Evolutionary conservation across 1,140 invertebrate species (phyloP).

Genomic region (Pseudomyrmex flavicornis): DNA sequence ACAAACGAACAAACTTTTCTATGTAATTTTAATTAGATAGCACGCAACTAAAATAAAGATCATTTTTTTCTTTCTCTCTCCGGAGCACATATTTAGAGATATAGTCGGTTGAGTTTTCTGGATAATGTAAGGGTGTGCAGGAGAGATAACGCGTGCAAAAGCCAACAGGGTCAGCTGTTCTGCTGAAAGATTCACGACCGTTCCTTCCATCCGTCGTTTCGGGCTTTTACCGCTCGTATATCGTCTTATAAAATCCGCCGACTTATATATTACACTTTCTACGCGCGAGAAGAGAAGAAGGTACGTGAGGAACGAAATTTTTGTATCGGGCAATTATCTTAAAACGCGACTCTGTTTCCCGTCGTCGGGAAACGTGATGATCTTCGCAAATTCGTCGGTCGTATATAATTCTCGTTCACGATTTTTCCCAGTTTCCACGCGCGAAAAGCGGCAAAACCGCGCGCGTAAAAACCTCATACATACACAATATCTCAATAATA

Average conservation of each 20-base stretch:
- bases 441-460: too few species aligned
- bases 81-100: conserved; percentile 2
- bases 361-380: background rate
- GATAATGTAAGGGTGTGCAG: background rate
- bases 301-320: background rate
- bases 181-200: conserved; percentile 39
- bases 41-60: background rate
- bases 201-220: background rate
- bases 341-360: background rate
- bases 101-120: background rate
- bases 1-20: too few species aligned
- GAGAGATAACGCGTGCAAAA: conserved; percentile 14
- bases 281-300: too few species aligned
- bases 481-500: too few species aligned
- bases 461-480: too few species aligned
- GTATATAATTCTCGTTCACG: too few species aligned
- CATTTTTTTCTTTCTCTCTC: background rate
- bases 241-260: conserved; percentile 15
- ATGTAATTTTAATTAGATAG: background rate
- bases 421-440: too few species aligned
- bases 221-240: background rate
- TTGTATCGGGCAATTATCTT: conserved; percentile 10
- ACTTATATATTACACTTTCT: background rate
- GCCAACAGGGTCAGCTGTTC: conserved; percentile 30
- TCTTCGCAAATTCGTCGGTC: background rate